Base-by-base conservation (phyloP, 2,888 invertebrate species). In the Meghimatium bilineatum region DNA sequence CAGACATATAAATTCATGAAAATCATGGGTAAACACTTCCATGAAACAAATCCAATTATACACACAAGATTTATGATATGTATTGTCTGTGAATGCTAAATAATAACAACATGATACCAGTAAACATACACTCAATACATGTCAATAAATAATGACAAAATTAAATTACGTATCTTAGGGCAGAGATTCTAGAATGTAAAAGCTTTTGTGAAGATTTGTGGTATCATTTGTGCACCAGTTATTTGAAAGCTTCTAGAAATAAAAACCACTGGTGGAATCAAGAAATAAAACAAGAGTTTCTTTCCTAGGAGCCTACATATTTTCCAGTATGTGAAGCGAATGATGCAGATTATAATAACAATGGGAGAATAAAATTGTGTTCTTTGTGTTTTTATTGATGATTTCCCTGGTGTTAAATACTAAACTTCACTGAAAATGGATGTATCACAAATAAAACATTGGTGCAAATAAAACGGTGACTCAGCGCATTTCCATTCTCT, bases 21-120 rank as follows among this genome's bases (percentile, higher is more conserved):
- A 5, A 44, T 67, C 44, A 69, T 44, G n/a, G 69, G 32, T n/a
- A 52, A 38, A 77, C n/a, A n/a, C 56, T 56, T 56, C 10, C 23
- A 36, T 56, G 34, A 23, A 36, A 44, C 44, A 44, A 29, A 36
- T 5, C 56, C 56, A 67, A 38, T 3, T 5, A 26, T 71, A 71
- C 36, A 38, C 38, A 38, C 38, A 71, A 1, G 12, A 10, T 26
- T 72, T n/a, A 72, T 74, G 74, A 74, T 74, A 74, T 74, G 74
- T 74, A 14, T 44, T 44, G 32, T 49, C 29, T 74, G 32, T 74
- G 74, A 74, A 74, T 74, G 74, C 49, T 29, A 49, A n/a, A n/a
- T 6, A n/a, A 44, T 12, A 38, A 26, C n/a, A n/a, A 49, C 74
- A 74, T 52, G 5, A 52, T 44, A 32, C n/a, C 29, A 74, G 20